Conservation (phyloP, 2,113 vertebrate genomes). For the Anguilla japonica region DNA sequence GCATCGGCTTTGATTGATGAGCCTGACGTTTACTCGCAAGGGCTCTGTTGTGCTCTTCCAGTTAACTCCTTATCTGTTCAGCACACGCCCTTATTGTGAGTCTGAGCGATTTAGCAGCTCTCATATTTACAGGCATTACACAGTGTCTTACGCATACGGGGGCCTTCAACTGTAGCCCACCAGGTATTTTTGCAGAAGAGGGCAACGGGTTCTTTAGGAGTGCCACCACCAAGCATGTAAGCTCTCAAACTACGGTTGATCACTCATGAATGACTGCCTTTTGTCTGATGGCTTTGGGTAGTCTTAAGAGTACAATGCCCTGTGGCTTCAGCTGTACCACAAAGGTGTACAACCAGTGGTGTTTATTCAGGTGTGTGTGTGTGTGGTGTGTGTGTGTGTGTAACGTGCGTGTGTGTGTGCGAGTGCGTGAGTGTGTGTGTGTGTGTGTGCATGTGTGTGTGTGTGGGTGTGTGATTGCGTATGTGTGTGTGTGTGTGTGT, state of each 20-base stretch:
- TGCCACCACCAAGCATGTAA: neutral
- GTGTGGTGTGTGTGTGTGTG: slow-evolving; percentile 15
- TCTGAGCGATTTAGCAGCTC: neutral
- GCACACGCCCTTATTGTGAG: neutral
- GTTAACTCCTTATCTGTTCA: neutral
- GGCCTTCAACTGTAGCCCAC: neutral
- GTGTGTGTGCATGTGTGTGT: too few species aligned
- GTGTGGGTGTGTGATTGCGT: neutral
- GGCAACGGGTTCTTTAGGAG: neutral
- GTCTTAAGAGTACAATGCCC: neutral
- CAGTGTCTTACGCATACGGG: neutral
- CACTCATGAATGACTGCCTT: slow-evolving; percentile 22
- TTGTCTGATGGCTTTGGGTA: neutral
- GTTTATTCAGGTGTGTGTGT: neutral
- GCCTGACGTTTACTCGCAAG: neutral
- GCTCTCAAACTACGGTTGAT: neutral
- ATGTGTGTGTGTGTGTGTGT: neutral
- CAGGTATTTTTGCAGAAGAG: neutral
- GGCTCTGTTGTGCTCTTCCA: neutral
- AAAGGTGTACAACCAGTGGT: slow-evolving; percentile 18
- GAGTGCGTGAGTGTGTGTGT: too few species aligned
- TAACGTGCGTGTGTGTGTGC: too few species aligned
- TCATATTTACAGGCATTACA: neutral
- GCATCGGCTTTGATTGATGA: neutral
- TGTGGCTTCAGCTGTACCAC: slow-evolving; percentile 9